Base-by-base conservation (phyloP, 2,888 invertebrate genomes). In the Xestoiulus laeticollis region DNA sequence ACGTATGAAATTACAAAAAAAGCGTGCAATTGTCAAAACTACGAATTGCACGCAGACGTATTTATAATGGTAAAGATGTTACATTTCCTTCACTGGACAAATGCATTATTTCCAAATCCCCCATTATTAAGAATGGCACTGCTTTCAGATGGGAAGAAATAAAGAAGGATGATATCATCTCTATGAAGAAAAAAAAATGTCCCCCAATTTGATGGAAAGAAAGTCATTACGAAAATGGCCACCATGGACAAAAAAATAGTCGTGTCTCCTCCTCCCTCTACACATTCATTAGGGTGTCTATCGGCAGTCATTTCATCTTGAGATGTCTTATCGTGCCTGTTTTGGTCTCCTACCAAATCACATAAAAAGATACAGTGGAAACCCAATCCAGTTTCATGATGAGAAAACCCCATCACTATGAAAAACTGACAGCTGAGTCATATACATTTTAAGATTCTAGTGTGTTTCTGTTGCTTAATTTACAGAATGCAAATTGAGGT, bases 81-180 rank as follows among this genome's bases (percentile, higher is more conserved):
- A n/a, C 59, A 59, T 59, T 59, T 59, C 59, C 59, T 59, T 59
- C n/a, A n/a, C 59, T 59, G 59, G 59, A 59, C 59, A 59, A 59
- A 59, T 59, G 59, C 8, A 59, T 59, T 59, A n/a, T 59, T n/a
- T 59, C 59, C n/a, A 59, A 59, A n/a, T n/a, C 59, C 59, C 59
- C 59, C 59, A 59, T 59, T 59, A 59, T 59, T 59, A 59, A 59
- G 59, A 59, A 59, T 59, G 59, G 59, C 59, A 59, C 59, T 59
- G 59, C 59, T 59, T 59, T 59, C 59, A 19, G 59, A 59, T 59
- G 59, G 59, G 59, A 59, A 59, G 59, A 59, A 59, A 59, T 59
- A 59, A 59, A 59, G 59, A 59, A n/a, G 59, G 59, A 59, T 59
- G 59, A 59, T 59, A 59, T 59, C 59, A 59, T 59, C 59, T 59